Percentiles rank a stretch among this genome's conserved stretches.
phyloP scores from a whole-genome alignment of 2,113 vertebrate genomes.

The Centropristis striata region DNA sequence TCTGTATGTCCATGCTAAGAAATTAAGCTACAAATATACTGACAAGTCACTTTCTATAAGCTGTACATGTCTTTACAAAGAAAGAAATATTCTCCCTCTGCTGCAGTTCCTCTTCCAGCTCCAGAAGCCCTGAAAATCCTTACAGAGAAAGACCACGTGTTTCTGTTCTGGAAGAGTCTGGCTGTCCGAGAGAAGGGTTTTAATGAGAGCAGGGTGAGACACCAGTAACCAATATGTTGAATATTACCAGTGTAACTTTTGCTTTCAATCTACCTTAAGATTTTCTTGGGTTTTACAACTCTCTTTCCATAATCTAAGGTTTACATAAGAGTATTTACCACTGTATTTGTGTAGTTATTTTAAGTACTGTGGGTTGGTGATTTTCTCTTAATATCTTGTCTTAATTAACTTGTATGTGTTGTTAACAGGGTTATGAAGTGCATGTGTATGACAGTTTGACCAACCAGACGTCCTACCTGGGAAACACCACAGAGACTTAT shows the following conservation, averaged over 20 bases:
- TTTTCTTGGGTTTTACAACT: not conserved
- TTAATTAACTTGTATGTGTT: not conserved
- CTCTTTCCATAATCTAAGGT: not conserved
- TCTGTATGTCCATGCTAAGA: no score
- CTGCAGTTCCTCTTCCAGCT: slow-evolving; percentile 89
- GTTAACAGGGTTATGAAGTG: slow-evolving; percentile 92
- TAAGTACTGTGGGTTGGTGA: no score
- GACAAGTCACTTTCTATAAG: not conserved
- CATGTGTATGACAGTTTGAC: slow-evolving; percentile 91
- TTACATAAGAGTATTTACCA: not conserved
- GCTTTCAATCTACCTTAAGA: not conserved
- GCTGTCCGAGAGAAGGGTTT: slow-evolving; percentile 93
- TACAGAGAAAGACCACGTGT: slow-evolving; percentile 92
- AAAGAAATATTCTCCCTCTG: not conserved
- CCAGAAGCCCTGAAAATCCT: slow-evolving; percentile 96
- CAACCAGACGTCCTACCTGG: slow-evolving; percentile 90
- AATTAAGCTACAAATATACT: not conserved
- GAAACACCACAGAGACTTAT: slow-evolving; percentile 96
- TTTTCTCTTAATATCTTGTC: not conserved
- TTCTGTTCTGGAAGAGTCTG: slow-evolving; percentile 97
- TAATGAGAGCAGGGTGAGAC: slow-evolving; percentile 94
- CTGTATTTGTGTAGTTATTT: not conserved
- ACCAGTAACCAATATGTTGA: not conserved
- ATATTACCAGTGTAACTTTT: not conserved
- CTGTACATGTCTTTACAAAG: not conserved